phyloP scores from a whole-genome alignment of 1,140 invertebrate species.

The Drosophila santomea region DNA sequence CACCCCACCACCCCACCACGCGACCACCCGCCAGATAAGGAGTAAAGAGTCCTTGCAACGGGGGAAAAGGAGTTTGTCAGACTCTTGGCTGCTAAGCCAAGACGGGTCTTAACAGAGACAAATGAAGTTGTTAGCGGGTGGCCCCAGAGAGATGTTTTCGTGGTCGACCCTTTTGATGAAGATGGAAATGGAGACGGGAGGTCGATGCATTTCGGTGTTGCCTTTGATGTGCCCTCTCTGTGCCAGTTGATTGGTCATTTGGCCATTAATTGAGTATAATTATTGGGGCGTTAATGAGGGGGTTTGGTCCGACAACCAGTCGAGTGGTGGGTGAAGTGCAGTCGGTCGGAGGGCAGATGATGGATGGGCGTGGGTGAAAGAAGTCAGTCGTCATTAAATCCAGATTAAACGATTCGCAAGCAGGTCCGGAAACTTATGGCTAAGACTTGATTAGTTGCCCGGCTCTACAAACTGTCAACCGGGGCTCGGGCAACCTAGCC shows the following conservation, averaged over 20 bases:
- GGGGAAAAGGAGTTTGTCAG: slow-evolving; percentile 38
- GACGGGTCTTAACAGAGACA: slow-evolving; percentile 71
- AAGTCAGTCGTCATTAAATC: slow-evolving; percentile 15
- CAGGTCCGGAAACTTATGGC: slow-evolving; percentile 26
- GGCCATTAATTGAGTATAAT: slow-evolving; percentile 78
- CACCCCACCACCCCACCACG: slow-evolving; percentile 1
- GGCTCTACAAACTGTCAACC: background rate
- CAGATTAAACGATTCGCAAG: slow-evolving; percentile 38
- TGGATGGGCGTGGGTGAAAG: slow-evolving; percentile 13
- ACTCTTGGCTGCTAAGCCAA: slow-evolving; percentile 49
- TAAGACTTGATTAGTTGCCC: slow-evolving; percentile 31
- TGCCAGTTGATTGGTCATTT: slow-evolving; percentile 65
- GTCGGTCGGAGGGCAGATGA: background rate
- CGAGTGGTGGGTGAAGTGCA: slow-evolving; percentile 14
- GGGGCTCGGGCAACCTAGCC: background rate
- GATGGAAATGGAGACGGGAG: slow-evolving; percentile 5
- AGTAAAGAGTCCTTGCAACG: slow-evolving; percentile 1
- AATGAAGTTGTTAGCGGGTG: slow-evolving; percentile 76
- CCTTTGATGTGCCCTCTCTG: slow-evolving; percentile 64
- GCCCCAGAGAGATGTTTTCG: slow-evolving; percentile 25
- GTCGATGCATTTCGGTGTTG: slow-evolving; percentile 50
- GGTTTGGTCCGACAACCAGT: slow-evolving; percentile 4
- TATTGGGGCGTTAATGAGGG: slow-evolving; percentile 61
- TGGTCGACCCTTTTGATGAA: background rate
- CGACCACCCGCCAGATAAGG: background rate